Conservation (phyloP, 2,113 vertebrate species). For the Stomatorhinus ivindoensis region DNA sequence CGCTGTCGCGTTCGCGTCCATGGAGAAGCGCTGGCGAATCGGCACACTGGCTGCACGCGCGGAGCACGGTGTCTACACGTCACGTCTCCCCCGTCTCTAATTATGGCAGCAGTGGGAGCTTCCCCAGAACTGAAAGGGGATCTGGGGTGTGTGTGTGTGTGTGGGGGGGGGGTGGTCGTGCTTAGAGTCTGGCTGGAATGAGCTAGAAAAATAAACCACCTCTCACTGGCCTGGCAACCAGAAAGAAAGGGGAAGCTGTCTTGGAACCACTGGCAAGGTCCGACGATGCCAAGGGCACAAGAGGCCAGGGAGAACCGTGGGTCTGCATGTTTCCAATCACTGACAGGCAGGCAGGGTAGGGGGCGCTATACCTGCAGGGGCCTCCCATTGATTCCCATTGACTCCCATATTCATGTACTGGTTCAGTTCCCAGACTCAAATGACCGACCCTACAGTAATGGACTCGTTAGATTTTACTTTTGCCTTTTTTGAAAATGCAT, state of each 20-base stretch:
- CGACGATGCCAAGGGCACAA: slow-evolving; percentile 23
- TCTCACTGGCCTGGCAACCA: slow-evolving; percentile 29
- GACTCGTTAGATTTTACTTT: too few relatives aligned
- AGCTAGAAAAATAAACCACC: slow-evolving; percentile 38
- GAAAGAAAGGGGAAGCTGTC: slow-evolving; percentile 34
- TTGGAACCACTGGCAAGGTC: slow-evolving; percentile 15
- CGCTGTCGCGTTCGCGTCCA: not conserved
- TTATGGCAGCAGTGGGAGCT: slow-evolving; percentile 31
- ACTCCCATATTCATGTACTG: not conserved
- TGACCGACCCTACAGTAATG: not conserved
- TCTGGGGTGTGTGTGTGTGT: not conserved
- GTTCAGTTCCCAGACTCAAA: not conserved
- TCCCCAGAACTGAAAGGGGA: slow-evolving; percentile 35
- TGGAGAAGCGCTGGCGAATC: not conserved
- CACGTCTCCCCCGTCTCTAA: slow-evolving; percentile 24
- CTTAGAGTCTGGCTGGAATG: slow-evolving; percentile 32
- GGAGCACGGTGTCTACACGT: slow-evolving; percentile 26
- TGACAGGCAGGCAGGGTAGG: not conserved
- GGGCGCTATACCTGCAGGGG: not conserved
- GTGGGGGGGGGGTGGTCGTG: slow-evolving; percentile 7
- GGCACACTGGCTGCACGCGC: not conserved
- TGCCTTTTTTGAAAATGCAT: too few relatives aligned
- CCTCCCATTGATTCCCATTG: not conserved
- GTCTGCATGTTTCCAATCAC: slow-evolving; percentile 19
- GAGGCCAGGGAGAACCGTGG: slow-evolving; percentile 28